Evolutionary conservation across 2,113 vertebrate genomes (phyloP), one percentile per base, ranked within the genome.

Genomic region (Dipodomys stephensi): DNA sequence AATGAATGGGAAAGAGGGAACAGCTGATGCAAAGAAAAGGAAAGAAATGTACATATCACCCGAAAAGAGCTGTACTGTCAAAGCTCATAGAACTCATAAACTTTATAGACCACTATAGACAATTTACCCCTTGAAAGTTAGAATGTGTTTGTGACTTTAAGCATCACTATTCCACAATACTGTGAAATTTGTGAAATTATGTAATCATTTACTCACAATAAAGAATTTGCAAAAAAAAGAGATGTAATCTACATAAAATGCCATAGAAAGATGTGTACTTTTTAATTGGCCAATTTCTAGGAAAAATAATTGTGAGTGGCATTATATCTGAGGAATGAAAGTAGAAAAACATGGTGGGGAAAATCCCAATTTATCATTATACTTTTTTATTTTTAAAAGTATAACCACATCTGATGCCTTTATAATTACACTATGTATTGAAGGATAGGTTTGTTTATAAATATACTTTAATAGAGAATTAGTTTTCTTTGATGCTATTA

Each of bases 401-500:
- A 60, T 90, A 81, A 10, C 30, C 57, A 83, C 4, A 80, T 78
- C 25, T 74, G 25, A 39, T 82, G 76, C 30, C 88, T 95, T 83
- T 35, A 94, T 35, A 81, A 92, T 76, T 64, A 81, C 39, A 92
- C 80, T 32, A 88, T 67, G 2, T 62, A 71, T 35, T 25, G 79
- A 77, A 74, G 74, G 35, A 76, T 7, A 91, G 39, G 39, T 39
- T 39, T 11, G 12, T 6, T 68, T 44, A 19, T 22, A 90, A 91
- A 49, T 30, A 80, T 49, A 86, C 77, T 91, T 90, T 92, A 71
- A 67, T 39, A 86, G 4, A 83, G 81, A 69, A 86, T 72, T 46
- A 83, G 7, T 86, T 93, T 91, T 73, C 89, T 92, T 84, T 82
- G 28, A 35, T 49, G 69, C 82, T 83, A 92, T n/a, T 13, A 30